Percentiles rank a stretch among this genome's conserved stretches.
These are phyloP conservation scores for Campylomormyrus numenius DNA, from an alignment of 2,113 vertebrate genomes.

Conservation along the genomic window DNA sequence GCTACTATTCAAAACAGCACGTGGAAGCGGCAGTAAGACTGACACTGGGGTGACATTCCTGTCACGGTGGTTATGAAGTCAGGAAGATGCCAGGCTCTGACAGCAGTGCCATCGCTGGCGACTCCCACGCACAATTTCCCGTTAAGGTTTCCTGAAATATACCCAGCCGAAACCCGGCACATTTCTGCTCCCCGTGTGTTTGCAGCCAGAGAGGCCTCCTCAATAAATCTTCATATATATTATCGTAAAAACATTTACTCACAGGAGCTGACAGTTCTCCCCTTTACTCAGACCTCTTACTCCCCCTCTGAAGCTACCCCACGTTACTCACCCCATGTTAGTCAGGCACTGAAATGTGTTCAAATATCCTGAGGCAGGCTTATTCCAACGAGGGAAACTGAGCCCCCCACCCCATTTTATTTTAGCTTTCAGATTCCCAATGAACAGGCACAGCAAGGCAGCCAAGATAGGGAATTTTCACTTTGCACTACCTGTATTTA, in stretches of 20 bases:
- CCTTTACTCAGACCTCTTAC: not conserved
- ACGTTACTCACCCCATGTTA: not conserved
- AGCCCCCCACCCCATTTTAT: not conserved
- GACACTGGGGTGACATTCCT: not conserved
- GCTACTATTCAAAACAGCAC: not conserved
- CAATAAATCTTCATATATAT: not conserved
- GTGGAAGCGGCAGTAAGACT: not conserved
- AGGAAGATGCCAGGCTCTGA: not conserved
- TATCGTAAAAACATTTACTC: not conserved
- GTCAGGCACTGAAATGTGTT: not conserved
- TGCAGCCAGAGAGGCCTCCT: not conserved
- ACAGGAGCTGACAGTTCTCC: not conserved
- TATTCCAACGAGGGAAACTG: not conserved
- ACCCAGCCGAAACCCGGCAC: not conserved
- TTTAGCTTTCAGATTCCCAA: not conserved
- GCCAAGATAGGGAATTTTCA: not conserved
- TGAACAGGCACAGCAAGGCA: not conserved
- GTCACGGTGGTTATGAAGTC: not conserved
- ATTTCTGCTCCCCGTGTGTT: not conserved
- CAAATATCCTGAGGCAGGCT: not conserved
- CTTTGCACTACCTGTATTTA: not conserved
- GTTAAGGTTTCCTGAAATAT: not conserved
- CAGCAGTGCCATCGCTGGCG: not conserved
- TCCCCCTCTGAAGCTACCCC: not conserved
- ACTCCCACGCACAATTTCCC: not conserved